These are phyloP conservation scores for Drosophila aff. DNA, from an alignment of 1,140 invertebrate genomes.

Conservation along the genomic window DNA sequence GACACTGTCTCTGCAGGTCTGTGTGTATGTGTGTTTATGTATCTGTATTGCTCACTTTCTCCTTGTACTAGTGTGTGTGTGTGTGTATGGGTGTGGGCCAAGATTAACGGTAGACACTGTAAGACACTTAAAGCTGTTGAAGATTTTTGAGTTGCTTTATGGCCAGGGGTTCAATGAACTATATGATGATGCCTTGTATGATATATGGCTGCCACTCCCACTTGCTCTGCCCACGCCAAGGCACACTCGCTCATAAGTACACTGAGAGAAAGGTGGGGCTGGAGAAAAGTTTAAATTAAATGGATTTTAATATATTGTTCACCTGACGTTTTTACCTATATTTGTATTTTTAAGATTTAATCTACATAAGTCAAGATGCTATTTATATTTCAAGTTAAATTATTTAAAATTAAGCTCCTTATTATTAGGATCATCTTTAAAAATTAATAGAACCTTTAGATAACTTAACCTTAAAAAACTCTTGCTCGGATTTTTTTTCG, in stretches of 20 bases:
- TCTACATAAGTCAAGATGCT: no score
- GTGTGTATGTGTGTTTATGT: conserved; percentile 12
- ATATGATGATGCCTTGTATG: conserved; percentile 73
- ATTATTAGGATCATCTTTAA: no score
- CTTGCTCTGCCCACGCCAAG: conserved; percentile 9
- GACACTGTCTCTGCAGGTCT: conserved; percentile 34
- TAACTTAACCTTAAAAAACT: not conserved
- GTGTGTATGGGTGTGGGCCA: conserved; percentile 47
- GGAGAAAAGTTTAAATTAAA: no score
- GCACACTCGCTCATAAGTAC: conserved; percentile 3
- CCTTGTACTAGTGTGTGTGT: conserved; percentile 34
- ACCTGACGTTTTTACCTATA: no score
- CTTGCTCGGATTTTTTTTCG: not conserved
- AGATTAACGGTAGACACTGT: conserved; percentile 81
- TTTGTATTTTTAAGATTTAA: no score
- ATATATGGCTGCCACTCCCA: conserved; percentile 61
- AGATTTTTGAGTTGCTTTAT: conserved; percentile 74
- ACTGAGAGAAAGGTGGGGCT: not conserved
- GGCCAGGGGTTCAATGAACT: conserved; percentile 77
- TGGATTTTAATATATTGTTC: no score
- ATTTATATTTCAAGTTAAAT: no score
- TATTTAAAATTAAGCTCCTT: not conserved
- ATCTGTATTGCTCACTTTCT: conserved; percentile 14
- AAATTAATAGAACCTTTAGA: not conserved
- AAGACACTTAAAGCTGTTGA: conserved; percentile 80